Conservation (phyloP, 2,797 vertebrate genomes). For the Falco columbarius region DNA sequence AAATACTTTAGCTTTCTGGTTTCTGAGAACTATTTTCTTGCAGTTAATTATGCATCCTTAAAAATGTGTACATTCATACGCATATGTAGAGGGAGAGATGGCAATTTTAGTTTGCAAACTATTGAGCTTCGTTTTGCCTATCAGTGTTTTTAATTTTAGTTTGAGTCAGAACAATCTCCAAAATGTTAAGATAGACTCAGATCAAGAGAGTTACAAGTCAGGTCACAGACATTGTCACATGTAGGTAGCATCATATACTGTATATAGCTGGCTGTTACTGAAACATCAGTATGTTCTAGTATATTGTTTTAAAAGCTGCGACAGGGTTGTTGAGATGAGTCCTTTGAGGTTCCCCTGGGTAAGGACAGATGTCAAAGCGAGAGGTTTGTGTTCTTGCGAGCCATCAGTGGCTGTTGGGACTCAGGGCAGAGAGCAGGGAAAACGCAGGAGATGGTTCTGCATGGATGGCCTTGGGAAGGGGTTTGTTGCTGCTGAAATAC, state of each 20-base stretch:
- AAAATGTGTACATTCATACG: slow-evolving; percentile 17
- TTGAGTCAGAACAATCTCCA: slow-evolving; percentile 5
- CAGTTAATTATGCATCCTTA: slow-evolving; percentile 46
- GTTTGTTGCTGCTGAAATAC: neutral
- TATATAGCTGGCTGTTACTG: neutral
- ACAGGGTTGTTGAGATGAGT: neutral
- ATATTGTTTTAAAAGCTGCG: neutral
- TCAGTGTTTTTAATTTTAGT: neutral
- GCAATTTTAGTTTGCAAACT: slow-evolving; percentile 51
- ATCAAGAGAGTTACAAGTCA: neutral
- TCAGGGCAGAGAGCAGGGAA: neutral
- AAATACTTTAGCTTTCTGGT: slow-evolving; percentile 51
- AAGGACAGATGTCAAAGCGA: neutral
- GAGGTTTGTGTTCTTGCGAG: neutral
- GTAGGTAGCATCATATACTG: neutral
- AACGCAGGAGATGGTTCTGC: neutral
- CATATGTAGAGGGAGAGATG: slow-evolving; percentile 36
- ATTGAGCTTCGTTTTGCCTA: neutral
- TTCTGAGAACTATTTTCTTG: slow-evolving; percentile 43
- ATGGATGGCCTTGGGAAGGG: neutral
- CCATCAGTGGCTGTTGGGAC: fast-evolving
- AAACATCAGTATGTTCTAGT: neutral
- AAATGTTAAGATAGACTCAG: neutral
- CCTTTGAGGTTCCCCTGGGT: neutral
- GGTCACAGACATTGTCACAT: neutral